A percentile compares a stretch with the other conserved stretches of the same genome.
Conservation (phyloP, 2,113 vertebrate genomes). For the Pagrus major region DNA sequence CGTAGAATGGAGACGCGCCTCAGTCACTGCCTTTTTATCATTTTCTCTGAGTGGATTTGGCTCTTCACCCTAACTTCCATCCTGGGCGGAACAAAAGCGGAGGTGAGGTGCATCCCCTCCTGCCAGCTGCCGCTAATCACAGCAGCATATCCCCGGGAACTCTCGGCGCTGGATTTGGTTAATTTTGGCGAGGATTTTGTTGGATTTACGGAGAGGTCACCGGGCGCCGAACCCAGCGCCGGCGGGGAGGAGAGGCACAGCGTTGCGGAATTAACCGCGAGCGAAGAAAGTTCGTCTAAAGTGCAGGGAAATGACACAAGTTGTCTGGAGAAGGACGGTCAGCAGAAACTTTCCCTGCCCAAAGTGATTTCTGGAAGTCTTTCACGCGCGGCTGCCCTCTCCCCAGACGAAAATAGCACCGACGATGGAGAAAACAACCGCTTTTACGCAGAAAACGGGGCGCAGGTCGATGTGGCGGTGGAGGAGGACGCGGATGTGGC, state of each 20-base stretch:
- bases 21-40: constrained; percentile 52
- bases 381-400: not conserved
- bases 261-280: constrained; percentile 46
- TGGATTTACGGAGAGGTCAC: constrained; percentile 53
- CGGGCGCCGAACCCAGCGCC: not conserved
- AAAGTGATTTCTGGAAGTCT: constrained; percentile 15
- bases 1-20: constrained; percentile 78
- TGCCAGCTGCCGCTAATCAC: constrained; percentile 62
- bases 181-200: constrained; percentile 60
- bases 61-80: constrained; percentile 74
- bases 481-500: constrained; percentile 37
- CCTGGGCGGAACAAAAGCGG: constrained; percentile 70
- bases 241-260: constrained; percentile 9
- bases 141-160: constrained; percentile 48
- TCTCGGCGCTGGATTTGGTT: constrained; percentile 51
- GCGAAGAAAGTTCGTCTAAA: constrained; percentile 73
- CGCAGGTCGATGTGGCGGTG: constrained; percentile 4
- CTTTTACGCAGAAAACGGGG: constrained; percentile 5
- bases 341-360: constrained; percentile 64
- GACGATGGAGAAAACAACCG: not conserved
- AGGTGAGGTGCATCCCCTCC: constrained; percentile 84
- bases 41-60: constrained; percentile 75
- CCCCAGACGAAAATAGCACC: constrained; percentile 16
- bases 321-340: constrained; percentile 34
- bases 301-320: constrained; percentile 39